Base-by-base conservation (phyloP, 1,140 invertebrate genomes). In the Trichonephila clavata region DNA sequence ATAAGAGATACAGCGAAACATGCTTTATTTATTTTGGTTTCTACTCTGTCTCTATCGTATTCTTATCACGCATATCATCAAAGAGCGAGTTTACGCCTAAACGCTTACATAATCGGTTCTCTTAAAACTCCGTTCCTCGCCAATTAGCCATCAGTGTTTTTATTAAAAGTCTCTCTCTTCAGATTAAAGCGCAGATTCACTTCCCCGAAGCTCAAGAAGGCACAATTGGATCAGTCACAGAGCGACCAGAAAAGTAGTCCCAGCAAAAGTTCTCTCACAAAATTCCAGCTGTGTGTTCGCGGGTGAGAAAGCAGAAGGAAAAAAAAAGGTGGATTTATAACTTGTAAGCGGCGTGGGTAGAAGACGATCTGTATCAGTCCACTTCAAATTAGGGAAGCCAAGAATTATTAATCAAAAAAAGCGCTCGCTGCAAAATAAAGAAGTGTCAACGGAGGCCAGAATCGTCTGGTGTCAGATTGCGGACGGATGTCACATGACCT, bases 401-500 rank as follows among this genome's bases (percentile, higher is more conserved):
- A 77, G 14, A 77, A 77, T 20, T 20, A 63, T 20, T 63, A 39
- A 77, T 20, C 39, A 27, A 77, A 68, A 39, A 50, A 50, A 50
- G 50, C 7, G 10, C 50, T 10, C 50, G 50, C 7, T 50, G 50
- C 50, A 50, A 77, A 39, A 77, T 39, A 77, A 77, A 39, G 27
- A 77, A 77, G 71, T 77, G 71, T 77, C 27, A 77, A 18, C 71
- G 71, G 71, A 77, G 71, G 71, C 24, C 27, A 16, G 71, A 77
- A 77, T 77, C 71, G 71, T 77, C 16, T 21, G 89, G 89, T 90
- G 77, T 90, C 77, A 61, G 59, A 90, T 90, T 90, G 68, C 89
- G 89, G 71, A 90, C 68, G 89, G 89, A 90, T 90, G 50, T 90
- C 89, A 90, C 89, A 63, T 90, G 89, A 60, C 60, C 21, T 18